Percentiles rank a stretch among this genome's conserved stretches.
These are phyloP conservation scores for Centrocercus urophasianus DNA, from an alignment of 2,113 vertebrate species.

Conservation along the genomic window DNA sequence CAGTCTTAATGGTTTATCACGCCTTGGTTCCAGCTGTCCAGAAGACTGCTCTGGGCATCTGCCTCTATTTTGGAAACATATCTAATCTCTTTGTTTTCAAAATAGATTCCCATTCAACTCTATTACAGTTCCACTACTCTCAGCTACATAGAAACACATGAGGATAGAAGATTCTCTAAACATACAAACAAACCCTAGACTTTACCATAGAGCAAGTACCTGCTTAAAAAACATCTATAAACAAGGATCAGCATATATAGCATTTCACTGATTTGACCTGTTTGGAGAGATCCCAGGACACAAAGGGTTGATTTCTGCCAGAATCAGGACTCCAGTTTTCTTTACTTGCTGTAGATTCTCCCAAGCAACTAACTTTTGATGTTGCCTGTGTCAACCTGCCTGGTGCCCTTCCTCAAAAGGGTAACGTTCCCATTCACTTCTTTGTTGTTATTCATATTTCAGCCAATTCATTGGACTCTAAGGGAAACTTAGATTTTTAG, in stretches of 20 bases:
- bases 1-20: not conserved
- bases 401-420: not conserved
- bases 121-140: conserved; percentile 21
- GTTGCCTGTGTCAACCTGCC: not conserved
- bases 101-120: conserved; percentile 47
- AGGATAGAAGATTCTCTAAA: conserved; percentile 1
- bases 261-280: not conserved
- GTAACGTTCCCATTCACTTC: not conserved
- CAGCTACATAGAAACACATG: not conserved
- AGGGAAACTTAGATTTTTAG: not conserved
- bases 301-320: not conserved
- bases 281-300: not conserved
- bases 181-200: conserved; percentile 63
- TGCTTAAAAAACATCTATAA: not conserved
- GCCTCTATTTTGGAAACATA: conserved; percentile 56
- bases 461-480: not conserved
- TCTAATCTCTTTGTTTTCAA: conserved; percentile 38
- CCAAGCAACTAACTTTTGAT: not conserved
- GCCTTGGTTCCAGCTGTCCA: conserved; percentile 22
- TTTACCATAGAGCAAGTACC: conserved; percentile 52
- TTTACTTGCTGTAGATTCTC: not conserved
- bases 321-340: not conserved
- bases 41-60: conserved; percentile 6
- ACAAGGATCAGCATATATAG: not conserved
- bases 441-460: not conserved